Conservation (phyloP, 2,797 vertebrate genomes). For the Diceros bicornis region DNA sequence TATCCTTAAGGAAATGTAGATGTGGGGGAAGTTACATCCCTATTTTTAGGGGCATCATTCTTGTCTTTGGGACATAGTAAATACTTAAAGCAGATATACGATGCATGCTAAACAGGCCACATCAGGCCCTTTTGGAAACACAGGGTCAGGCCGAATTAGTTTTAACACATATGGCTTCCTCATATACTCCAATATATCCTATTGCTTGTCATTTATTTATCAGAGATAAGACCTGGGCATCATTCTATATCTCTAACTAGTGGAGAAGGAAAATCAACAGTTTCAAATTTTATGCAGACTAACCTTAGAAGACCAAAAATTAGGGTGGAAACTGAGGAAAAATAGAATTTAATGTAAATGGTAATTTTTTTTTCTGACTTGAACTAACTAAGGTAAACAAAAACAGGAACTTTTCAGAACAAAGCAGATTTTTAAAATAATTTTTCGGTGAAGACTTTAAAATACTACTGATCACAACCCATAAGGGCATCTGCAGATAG, state of each 20-base stretch:
- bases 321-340: not conserved
- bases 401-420: not conserved
- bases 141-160: no score
- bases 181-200: no score
- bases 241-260: not conserved
- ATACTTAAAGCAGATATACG: no score
- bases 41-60: no score
- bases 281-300: not conserved
- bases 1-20: no score
- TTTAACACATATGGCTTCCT: no score
- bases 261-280: not conserved
- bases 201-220: no score
- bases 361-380: not conserved
- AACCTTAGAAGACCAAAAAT: not conserved
- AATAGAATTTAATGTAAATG: not conserved
- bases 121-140: no score
- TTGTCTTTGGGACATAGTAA: no score
- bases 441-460: constrained; percentile 24
- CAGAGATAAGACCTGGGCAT: not conserved
- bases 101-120: no score
- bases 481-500: not conserved
- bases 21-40: no score
- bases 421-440: not conserved
- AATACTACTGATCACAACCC: not conserved
- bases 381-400: not conserved